Percentiles rank a stretch among this genome's conserved stretches.
These are phyloP conservation scores for Dryobota labecula DNA, from an alignment of 2,888 invertebrate genomes.

Conservation along the genomic window DNA sequence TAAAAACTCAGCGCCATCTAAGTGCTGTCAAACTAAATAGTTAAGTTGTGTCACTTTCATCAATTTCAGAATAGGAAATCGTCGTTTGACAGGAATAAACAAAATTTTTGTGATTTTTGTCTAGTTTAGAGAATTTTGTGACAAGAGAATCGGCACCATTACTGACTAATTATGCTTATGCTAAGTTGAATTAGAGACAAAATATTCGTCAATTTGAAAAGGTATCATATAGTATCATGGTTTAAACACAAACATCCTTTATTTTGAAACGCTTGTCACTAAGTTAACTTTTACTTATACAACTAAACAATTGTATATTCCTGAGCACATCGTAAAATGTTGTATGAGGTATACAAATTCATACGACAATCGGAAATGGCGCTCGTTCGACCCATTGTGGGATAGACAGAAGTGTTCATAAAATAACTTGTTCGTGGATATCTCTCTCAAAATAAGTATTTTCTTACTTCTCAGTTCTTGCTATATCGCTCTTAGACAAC, in stretches of 20 bases:
- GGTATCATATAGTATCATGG: too few species aligned
- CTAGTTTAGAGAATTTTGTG: too few species aligned
- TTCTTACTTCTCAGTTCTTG: slow-evolving; percentile 22
- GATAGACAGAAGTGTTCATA: slow-evolving; percentile 49
- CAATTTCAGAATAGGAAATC: too few species aligned
- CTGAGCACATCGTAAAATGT: slow-evolving; percentile 45
- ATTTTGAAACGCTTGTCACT: slow-evolving; percentile 3
- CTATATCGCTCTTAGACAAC: slow-evolving; percentile 5
- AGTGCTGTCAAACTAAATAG: too few species aligned
- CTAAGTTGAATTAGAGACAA: too few species aligned
- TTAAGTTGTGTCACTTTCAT: too few species aligned
- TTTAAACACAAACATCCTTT: not conserved
- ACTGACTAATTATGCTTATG: too few species aligned
- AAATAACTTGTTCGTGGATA: slow-evolving; percentile 35
- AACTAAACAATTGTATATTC: slow-evolving; percentile 45
- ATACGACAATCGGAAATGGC: slow-evolving; percentile 43
- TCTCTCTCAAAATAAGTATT: slow-evolving; percentile 7
- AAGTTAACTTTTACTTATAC: slow-evolving; percentile 22
- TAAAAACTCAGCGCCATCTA: too few species aligned
- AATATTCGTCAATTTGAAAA: too few species aligned
- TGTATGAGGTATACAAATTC: slow-evolving; percentile 49
- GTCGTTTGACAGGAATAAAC: too few species aligned
- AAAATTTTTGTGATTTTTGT: too few species aligned
- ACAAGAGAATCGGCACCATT: too few species aligned
- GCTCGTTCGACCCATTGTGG: slow-evolving; percentile 49